phyloP scores from a whole-genome alignment of 2,797 vertebrate genomes.

The Alcedo atthis region DNA sequence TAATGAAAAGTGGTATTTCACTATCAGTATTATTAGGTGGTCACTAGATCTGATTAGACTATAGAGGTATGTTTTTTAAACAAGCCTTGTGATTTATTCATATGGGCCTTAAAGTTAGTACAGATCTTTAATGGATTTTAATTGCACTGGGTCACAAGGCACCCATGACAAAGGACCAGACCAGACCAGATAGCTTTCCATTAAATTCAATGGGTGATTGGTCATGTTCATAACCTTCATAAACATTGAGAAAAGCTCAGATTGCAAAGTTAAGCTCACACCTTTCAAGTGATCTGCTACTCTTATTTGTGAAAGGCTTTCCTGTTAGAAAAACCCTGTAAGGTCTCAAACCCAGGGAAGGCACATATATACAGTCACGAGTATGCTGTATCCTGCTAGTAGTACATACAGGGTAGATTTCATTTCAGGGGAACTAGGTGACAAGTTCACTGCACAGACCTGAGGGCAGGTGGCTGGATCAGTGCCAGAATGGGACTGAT shows the following conservation, averaged over 20 bases:
- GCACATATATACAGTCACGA: not conserved
- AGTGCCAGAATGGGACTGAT: not conserved
- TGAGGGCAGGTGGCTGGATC: not conserved
- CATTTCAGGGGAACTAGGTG: not conserved
- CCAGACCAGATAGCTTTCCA: not conserved
- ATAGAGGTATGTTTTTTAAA: not conserved
- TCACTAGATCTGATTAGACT: not conserved
- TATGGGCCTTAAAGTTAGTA: not conserved
- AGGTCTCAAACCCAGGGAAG: not conserved
- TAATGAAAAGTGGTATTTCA: not conserved
- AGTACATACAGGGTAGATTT: not conserved
- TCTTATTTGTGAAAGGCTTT: not conserved
- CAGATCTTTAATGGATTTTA: not conserved
- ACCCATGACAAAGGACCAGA: not conserved
- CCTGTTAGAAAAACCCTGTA: not conserved
- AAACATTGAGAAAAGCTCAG: not conserved
- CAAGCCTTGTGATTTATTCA: not conserved
- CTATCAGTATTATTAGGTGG: not conserved
- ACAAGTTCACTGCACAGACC: not conserved
- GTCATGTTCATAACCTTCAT: not conserved
- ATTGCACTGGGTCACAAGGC: not conserved
- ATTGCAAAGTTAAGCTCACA: not conserved
- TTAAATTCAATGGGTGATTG: not conserved
- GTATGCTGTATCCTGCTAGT: not conserved
- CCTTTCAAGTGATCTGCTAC: not conserved